These are phyloP conservation scores for Coelopa pilipes DNA, from an alignment of 2,888 invertebrate species.

Conservation along the genomic window DNA sequence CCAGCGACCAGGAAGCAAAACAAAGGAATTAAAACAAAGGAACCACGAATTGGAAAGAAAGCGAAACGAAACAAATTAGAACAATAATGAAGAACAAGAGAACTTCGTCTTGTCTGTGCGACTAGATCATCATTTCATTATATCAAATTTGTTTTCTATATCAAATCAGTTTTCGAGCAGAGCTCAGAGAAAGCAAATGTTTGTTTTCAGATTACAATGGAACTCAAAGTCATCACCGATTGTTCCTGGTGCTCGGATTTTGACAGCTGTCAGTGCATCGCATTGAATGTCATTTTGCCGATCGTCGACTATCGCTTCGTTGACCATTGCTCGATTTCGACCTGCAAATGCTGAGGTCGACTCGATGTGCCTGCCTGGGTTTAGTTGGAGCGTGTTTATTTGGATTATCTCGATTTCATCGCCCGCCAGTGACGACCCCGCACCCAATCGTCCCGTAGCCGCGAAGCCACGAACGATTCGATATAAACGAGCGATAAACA, in stretches of 20 bases:
- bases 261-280: conserved; percentile 11
- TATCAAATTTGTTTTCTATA: neutral
- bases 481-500: conserved; percentile 7
- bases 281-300: neutral
- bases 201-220: too few species aligned
- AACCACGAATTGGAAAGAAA: too few species aligned
- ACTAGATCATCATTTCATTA: neutral
- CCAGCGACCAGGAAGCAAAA: too few species aligned
- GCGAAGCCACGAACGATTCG: neutral
- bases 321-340: neutral
- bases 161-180: neutral
- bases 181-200: too few species aligned
- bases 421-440: neutral
- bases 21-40: too few species aligned
- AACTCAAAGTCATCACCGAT: neutral
- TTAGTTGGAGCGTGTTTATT: too few species aligned
- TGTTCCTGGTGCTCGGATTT: neutral
- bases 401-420: neutral
- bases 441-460: neutral
- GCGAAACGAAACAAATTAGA: too few species aligned
- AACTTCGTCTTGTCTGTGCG: neutral
- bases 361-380: neutral
- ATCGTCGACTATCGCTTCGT: too few species aligned
- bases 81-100: neutral
- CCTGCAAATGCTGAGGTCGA: neutral